phyloP scores from a whole-genome alignment of 1,140 invertebrate species.

The Drosophila littoralis region DNA sequence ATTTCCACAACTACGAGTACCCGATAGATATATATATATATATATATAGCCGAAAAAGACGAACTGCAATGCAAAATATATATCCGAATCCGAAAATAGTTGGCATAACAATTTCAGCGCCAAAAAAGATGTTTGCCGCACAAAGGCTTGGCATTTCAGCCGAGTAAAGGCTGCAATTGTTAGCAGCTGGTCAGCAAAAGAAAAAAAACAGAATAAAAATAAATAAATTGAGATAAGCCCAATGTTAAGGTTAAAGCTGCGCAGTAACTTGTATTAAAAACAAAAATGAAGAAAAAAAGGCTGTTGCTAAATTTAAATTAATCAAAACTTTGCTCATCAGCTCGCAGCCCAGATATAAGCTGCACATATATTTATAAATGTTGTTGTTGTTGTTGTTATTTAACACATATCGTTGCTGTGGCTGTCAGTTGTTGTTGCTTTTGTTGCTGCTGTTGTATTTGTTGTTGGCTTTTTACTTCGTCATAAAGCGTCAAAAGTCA shows the following conservation, averaged over 20 bases:
- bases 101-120: slow-evolving; percentile 71
- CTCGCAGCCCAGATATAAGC: slow-evolving; percentile 15
- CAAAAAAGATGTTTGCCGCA: slow-evolving; percentile 62
- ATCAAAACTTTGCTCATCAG: slow-evolving; percentile 72
- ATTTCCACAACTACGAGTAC: slow-evolving; percentile 38
- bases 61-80: background rate
- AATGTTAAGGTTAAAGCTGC: slow-evolving; percentile 1
- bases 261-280: background rate
- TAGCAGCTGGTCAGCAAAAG: slow-evolving; percentile 11
- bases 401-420: slow-evolving; percentile 20
- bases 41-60: background rate
- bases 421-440: slow-evolving; percentile 8
- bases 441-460: slow-evolving; percentile 29
- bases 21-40: slow-evolving; percentile 13
- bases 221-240: background rate
- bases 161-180: background rate
- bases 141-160: slow-evolving; percentile 58
- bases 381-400: slow-evolving; percentile 28
- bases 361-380: slow-evolving; percentile 6
- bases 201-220: background rate
- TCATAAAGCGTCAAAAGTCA: slow-evolving; percentile 74
- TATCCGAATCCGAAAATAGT: slow-evolving; percentile 55
- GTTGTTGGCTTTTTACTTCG: slow-evolving; percentile 59
- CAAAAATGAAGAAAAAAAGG: background rate
- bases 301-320: slow-evolving; percentile 55